phyloP scores from a whole-genome alignment of 2,888 invertebrate species.

The Thyatira batis region DNA sequence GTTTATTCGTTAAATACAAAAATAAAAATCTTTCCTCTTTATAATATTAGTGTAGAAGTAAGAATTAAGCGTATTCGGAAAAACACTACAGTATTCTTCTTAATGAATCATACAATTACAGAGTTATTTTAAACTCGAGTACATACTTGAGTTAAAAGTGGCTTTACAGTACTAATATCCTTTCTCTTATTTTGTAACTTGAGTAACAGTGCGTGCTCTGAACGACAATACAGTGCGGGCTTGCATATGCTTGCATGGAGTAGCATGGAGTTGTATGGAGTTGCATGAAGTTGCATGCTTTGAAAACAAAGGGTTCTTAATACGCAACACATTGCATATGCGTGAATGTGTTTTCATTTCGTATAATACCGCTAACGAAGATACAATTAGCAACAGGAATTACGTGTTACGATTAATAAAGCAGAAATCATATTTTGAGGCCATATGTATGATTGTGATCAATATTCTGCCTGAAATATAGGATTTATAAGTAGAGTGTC shows the following conservation, averaged over 20 bases:
- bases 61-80: no score
- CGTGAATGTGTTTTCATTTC: not conserved
- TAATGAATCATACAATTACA: not conserved
- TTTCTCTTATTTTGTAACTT: slow-evolving; percentile 5
- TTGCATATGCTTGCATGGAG: not conserved
- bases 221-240: slow-evolving; percentile 1
- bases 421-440: no score
- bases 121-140: not conserved
- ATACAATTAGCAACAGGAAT: not conserved
- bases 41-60: no score
- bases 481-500: no score
- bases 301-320: slow-evolving; percentile 7
- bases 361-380: not conserved
- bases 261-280: not conserved
- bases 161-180: not conserved
- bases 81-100: not conserved
- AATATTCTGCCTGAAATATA: no score
- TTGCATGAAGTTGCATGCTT: not conserved
- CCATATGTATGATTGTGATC: no score
- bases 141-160: slow-evolving; percentile 1
- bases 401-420: no score
- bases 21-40: no score
- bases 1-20: no score
- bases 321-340: slow-evolving; percentile 2
- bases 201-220: slow-evolving; percentile 2